Base-by-base conservation (phyloP, 1,140 invertebrate species). In the Drosophila pseudoobscura region DNA sequence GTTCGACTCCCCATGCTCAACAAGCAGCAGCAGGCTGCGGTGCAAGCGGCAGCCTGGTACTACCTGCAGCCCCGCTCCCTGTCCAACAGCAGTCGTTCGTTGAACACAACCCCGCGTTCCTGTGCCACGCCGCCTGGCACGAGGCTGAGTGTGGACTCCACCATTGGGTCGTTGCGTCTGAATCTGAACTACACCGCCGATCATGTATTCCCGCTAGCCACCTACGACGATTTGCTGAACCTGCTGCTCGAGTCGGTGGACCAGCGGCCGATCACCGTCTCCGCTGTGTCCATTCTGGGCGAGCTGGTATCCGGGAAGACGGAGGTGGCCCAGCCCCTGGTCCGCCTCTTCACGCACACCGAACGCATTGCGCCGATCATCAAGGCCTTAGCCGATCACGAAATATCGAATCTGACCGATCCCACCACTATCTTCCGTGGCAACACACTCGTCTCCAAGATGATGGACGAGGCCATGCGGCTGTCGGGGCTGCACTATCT, bases 391-490 rank as follows among this genome's bases (percentile, higher is more conserved):
- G 97, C 97, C 35, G 94, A 95, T 91, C 94, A 95, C 75, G 97
- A 98, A 93, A 97, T 98, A 90, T 96, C 96, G 20, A 96, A 95
- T 91, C 94, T 97, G 59, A 97, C 96, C 39, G 97, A 99, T 93
- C 95, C 96, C 46, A 98, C 97, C 61, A 98, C 97, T 24, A 96
- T 99, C 79, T 99, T 99, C 92, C 95, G 97, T 53, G 97, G 97
- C 56, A 98, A 98, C 91, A 97, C 97, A 0, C 93, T 98, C 44
- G 96, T 98, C 20, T 97, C 97, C 15, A 98, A 98, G 92, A 97
- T 98, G 95, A 97, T 98, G 95, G 97, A 98, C 92, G 97, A 98
- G 91, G 95, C 97, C 55, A 98, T 99, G 97, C 95, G 96, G 80
- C 92, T 98, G 51, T 96, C 95, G 49, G 97, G 97, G 17, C 93